Conservation (phyloP, 2,888 invertebrate species). For the Amorpha juglandis region DNA sequence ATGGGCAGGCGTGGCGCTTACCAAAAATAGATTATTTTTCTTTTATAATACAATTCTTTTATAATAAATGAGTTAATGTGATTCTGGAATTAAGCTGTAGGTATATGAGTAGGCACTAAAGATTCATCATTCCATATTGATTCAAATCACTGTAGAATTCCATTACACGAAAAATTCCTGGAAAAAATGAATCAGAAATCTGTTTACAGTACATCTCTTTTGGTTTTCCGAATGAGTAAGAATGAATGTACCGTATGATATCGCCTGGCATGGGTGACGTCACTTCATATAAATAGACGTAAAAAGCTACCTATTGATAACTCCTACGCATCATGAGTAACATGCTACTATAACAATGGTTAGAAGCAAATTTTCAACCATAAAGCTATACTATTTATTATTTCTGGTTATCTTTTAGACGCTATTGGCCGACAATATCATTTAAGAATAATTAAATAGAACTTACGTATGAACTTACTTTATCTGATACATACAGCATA, state of each 20-base stretch:
- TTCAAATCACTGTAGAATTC: slow-evolving; percentile 7
- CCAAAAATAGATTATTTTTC: no score
- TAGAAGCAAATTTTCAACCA: not conserved
- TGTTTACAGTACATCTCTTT: slow-evolving; percentile 22
- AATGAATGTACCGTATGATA: slow-evolving; percentile 1
- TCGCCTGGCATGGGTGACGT: slow-evolving; percentile 10
- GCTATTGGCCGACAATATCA: no score
- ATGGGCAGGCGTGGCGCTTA: no score
- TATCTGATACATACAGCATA: no score
- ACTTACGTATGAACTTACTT: no score
- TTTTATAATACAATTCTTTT: no score
- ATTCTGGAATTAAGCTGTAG: no score
- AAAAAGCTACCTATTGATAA: slow-evolving; percentile 10
- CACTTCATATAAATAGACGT: not conserved
- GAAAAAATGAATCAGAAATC: slow-evolving; percentile 16
- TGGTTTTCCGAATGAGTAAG: slow-evolving; percentile 27
- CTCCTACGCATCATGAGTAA: slow-evolving; percentile 1
- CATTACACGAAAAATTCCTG: slow-evolving; percentile 11
- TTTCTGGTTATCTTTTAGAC: no score
- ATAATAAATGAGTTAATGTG: no score
- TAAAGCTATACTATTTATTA: no score
- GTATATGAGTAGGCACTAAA: not conserved
- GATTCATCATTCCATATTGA: not conserved
- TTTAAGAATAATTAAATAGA: no score
- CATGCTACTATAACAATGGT: not conserved